Evolutionary conservation across 2,113 vertebrate genomes (phyloP).

Genomic region (Haemorhous mexicanus): DNA sequence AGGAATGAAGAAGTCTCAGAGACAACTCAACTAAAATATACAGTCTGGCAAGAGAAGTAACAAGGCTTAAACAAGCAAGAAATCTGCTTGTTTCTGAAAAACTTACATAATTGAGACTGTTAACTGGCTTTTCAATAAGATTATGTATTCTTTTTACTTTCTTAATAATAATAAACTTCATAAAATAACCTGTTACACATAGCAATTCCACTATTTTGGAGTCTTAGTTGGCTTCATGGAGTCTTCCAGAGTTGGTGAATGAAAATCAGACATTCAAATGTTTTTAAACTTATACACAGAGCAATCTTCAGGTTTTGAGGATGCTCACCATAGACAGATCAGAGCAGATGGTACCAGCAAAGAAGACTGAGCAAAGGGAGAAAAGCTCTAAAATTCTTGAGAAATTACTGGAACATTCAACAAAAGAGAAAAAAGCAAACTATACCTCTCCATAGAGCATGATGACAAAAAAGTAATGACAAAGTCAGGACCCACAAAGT

Average conservation of each 20-base stretch:
- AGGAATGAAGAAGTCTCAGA: background rate
- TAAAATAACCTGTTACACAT: background rate
- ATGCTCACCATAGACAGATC: background rate
- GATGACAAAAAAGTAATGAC: background rate
- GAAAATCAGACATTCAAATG: background rate
- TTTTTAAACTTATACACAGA: background rate
- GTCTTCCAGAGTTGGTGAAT: background rate
- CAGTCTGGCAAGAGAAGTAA: background rate
- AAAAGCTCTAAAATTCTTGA: background rate
- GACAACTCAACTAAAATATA: background rate
- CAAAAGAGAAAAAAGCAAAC: background rate
- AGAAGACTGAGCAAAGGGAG: fast-evolving
- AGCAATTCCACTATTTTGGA: background rate
- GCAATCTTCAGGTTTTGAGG: background rate
- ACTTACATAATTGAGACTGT: background rate
- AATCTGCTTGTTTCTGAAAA: background rate
- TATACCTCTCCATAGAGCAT: background rate
- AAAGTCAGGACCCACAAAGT: background rate
- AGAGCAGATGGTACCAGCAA: background rate
- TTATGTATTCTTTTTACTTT: background rate
- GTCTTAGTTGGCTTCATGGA: background rate
- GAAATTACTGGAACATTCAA: background rate
- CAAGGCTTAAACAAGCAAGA: background rate
- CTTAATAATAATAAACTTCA: background rate
- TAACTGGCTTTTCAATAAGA: background rate